Conservation (phyloP, 2,113 vertebrate species). For the Tachuris rubrigastra region DNA sequence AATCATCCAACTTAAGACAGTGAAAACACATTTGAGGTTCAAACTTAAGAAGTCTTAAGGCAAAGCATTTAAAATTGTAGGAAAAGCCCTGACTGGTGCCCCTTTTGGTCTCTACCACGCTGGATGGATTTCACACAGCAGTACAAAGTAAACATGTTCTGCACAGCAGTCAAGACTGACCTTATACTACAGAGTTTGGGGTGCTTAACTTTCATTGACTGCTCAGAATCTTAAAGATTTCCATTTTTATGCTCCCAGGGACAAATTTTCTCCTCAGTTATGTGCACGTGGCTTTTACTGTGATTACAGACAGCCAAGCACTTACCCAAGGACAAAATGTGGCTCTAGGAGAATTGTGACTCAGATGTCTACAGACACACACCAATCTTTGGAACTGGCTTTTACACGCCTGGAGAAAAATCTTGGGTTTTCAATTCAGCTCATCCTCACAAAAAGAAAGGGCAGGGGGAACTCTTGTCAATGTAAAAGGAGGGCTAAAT, state of each 20-base stretch:
- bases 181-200: not conserved
- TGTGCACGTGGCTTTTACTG: not conserved
- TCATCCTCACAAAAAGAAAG: not conserved
- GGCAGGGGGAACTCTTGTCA: constrained; percentile 47
- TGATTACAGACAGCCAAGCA: constrained; percentile 16
- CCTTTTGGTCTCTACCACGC: constrained; percentile 25
- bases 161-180: not conserved
- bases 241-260: not conserved
- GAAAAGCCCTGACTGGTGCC: constrained; percentile 37
- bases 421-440: constrained; percentile 38
- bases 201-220: constrained; percentile 29
- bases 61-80: constrained; percentile 63
- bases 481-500: constrained; percentile 32
- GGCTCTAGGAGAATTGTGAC: constrained; percentile 49
- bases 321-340: constrained; percentile 33
- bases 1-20: constrained; percentile 67
- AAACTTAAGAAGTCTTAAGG: constrained; percentile 54
- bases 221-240: constrained; percentile 31
- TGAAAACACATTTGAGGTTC: constrained; percentile 71
- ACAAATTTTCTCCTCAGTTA: constrained; percentile 39
- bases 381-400: constrained; percentile 28
- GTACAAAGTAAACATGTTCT: constrained; percentile 28
- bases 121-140: constrained; percentile 39
- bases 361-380: constrained; percentile 46
- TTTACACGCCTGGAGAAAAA: not conserved